Evolutionary conservation across 1,140 invertebrate genomes (phyloP).

Genomic region (Sesamia nonagrioides): DNA sequence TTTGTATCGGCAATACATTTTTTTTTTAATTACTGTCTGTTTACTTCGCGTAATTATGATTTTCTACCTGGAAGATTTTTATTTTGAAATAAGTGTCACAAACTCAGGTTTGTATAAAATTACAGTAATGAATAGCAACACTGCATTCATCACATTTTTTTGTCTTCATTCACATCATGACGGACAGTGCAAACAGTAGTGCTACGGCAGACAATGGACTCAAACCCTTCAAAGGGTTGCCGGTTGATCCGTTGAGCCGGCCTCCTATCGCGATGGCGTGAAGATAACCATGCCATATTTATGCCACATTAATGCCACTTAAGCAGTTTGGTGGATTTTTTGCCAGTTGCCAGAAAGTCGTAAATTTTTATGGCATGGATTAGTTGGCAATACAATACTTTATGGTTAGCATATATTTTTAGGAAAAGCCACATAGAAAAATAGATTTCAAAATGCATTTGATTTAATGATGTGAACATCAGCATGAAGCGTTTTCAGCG

Average conservation of each 20-base stretch:
- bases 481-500: no score
- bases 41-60: no score
- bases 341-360: slow-evolving; percentile 46
- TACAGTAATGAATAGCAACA: background rate
- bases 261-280: slow-evolving; percentile 52
- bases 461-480: no score
- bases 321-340: slow-evolving; percentile 51
- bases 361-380: slow-evolving; percentile 65
- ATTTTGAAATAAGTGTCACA: no score
- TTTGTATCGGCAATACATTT: no score
- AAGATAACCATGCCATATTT: slow-evolving; percentile 64
- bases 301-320: slow-evolving; percentile 60
- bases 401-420: background rate
- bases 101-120: background rate
- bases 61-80: no score
- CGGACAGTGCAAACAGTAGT: slow-evolving; percentile 21
- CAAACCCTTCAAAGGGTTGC: slow-evolving; percentile 65
- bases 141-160: slow-evolving; percentile 4
- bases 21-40: no score
- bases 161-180: background rate
- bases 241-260: slow-evolving; percentile 59
- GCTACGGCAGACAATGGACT: slow-evolving; percentile 58
- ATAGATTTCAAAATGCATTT: no score
- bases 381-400: background rate
- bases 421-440: no score